phyloP scores from a whole-genome alignment of 2,797 vertebrate genomes.

The Hydrocynus forskahlii region DNA sequence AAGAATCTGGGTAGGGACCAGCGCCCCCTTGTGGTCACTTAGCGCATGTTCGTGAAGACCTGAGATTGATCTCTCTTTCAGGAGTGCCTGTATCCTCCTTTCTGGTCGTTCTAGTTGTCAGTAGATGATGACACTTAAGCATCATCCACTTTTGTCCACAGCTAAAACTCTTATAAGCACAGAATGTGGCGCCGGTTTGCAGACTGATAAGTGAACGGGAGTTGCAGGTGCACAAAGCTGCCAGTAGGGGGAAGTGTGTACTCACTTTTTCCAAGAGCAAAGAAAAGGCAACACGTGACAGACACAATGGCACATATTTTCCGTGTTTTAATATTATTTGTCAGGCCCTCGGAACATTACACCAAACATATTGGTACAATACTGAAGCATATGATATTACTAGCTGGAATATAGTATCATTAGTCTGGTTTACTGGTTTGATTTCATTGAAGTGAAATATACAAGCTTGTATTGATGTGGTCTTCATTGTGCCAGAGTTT shows the following conservation, averaged over 20 bases:
- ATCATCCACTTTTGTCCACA: not conserved
- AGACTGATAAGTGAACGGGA: not conserved
- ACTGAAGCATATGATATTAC: not conserved
- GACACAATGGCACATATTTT: not conserved
- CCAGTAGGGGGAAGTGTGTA: constrained; percentile 66
- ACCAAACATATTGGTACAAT: not conserved
- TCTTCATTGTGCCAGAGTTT: no score
- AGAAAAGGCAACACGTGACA: not conserved
- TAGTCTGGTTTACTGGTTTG: no score
- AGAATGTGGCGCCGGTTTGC: not conserved
- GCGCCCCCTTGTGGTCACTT: constrained; percentile 24
- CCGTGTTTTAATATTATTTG: constrained; percentile 9
- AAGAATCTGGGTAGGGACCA: constrained; percentile 42
- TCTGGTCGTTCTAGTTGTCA: not conserved
- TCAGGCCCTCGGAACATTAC: not conserved
- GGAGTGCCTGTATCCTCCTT: not conserved
- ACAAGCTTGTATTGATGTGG: not conserved
- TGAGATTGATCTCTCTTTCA: not conserved
- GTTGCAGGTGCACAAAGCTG: not conserved
- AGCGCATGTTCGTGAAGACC: not conserved
- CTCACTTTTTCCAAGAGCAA: constrained; percentile 30
- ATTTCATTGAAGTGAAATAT: not conserved
- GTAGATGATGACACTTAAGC: not conserved
- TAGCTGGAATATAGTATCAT: not conserved
- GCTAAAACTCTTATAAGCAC: not conserved